Conservation (phyloP, 2,888 invertebrate species). For the Drosophila sordidapex region DNA sequence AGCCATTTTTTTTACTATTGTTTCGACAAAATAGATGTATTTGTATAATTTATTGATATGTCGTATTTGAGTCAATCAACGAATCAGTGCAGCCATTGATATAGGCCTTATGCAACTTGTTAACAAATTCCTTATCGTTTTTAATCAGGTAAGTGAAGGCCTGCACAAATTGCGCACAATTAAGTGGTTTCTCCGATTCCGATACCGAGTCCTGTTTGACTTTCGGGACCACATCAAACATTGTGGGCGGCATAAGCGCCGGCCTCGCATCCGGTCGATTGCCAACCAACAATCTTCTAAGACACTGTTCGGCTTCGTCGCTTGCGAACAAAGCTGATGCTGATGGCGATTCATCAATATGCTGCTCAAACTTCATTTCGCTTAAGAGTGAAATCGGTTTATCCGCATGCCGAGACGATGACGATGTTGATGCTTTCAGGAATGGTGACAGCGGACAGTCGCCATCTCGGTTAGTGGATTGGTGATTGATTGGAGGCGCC, state of each 20-base stretch:
- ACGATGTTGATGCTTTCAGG: conserved; percentile 36
- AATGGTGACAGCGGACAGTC: conserved; percentile 56
- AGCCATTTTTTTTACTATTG: conserved; percentile 8
- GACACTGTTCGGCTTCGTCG: conserved; percentile 68
- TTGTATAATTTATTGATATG: conserved; percentile 70
- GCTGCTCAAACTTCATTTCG: conserved; percentile 80
- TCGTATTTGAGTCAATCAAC: conserved; percentile 65
- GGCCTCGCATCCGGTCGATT: conserved; percentile 87
- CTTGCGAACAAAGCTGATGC: conserved; percentile 53
- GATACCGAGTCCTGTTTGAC: conserved; percentile 37
- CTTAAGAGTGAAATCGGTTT: conserved; percentile 46
- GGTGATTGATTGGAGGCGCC: conserved; percentile 18
- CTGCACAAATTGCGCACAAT: conserved; percentile 94
- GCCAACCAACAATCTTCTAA: conserved; percentile 58
- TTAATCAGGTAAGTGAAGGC: conserved; percentile 94
- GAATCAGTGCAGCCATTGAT: conserved; percentile 89
- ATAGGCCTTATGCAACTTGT: conserved; percentile 96
- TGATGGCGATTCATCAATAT: conserved; percentile 45
- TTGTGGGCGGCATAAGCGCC: conserved; percentile 93
- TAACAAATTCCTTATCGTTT: conserved; percentile 94
- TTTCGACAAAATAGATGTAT: conserved; percentile 39
- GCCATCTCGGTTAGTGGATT: conserved; percentile 27
- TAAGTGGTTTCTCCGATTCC: conserved; percentile 87
- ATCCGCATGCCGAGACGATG: conserved; percentile 16
- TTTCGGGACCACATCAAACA: conserved; percentile 90